These are phyloP conservation scores for Gallinago jamesoni DNA, from an alignment of 2,113 vertebrate genomes.

Conservation along the genomic window DNA sequence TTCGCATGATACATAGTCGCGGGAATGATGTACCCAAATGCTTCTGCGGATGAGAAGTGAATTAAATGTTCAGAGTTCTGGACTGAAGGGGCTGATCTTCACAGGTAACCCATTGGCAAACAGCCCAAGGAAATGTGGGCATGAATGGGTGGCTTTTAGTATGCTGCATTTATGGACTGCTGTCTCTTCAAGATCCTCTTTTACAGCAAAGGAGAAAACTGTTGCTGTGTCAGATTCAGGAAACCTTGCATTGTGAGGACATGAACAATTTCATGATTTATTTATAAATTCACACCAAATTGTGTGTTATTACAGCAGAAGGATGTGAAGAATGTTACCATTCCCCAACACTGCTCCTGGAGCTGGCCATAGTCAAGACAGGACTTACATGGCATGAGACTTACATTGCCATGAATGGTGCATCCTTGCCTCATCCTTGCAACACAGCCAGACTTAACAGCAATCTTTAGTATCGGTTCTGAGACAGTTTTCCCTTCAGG, in stretches of 20 bases:
- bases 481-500: neutral
- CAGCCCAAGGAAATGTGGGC: neutral
- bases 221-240: neutral
- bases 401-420: neutral
- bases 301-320: neutral
- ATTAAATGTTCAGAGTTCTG: neutral
- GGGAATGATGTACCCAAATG: neutral
- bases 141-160: neutral
- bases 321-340: neutral
- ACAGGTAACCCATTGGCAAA: neutral
- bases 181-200: neutral
- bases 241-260: neutral
- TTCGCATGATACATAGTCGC: fast-evolving
- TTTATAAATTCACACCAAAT: neutral
- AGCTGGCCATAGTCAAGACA: neutral
- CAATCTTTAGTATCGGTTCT: neutral
- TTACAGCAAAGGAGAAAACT: neutral
- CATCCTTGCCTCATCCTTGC: neutral
- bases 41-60: neutral
- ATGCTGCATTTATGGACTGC: neutral
- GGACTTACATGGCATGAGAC: neutral
- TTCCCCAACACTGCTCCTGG: neutral
- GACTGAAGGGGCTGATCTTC: neutral
- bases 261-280: neutral
- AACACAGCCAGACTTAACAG: neutral